phyloP scores from a whole-genome alignment of 1,140 invertebrate genomes.

The fruit fly (Drosophila melanogaster) region DNA sequence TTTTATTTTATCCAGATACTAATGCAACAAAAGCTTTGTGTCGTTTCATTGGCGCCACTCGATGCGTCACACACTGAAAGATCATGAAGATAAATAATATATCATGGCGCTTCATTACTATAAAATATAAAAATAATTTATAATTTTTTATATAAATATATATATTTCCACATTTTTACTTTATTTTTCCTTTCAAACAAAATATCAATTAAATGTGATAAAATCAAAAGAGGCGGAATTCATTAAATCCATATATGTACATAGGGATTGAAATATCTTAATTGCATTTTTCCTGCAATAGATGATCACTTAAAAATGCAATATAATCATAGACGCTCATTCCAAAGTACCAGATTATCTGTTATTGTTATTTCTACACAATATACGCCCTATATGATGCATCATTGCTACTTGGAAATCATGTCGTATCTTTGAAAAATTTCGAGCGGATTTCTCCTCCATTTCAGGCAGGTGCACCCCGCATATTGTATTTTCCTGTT shows the following conservation, averaged over 20 bases:
- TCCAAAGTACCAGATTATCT: slow-evolving; percentile 6
- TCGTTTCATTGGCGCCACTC: slow-evolving; percentile 32
- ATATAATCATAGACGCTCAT: neutral
- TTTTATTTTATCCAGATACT: slow-evolving; percentile 6
- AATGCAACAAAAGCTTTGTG: slow-evolving; percentile 44
- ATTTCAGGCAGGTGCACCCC: slow-evolving; percentile 25
- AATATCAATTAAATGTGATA: too few relatives aligned
- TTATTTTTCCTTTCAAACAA: neutral
- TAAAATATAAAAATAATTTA: too few relatives aligned
- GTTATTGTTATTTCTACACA: neutral
- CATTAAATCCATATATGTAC: slow-evolving; percentile 10
- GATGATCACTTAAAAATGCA: neutral
- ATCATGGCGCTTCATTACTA: too few relatives aligned
- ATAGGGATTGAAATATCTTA: neutral
- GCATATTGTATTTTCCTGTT: slow-evolving; percentile 12
- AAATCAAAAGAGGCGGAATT: neutral
- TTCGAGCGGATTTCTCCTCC: slow-evolving; percentile 20
- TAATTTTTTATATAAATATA: too few relatives aligned
- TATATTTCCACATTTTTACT: too few relatives aligned
- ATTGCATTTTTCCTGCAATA: neutral
- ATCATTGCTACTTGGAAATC: slow-evolving; percentile 22
- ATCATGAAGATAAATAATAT: too few relatives aligned
- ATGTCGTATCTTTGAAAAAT: slow-evolving; percentile 22
- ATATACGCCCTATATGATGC: slow-evolving; percentile 16
- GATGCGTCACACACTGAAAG: slow-evolving; percentile 24